These are phyloP conservation scores for Gallinago media DNA, from an alignment of 2,113 vertebrate genomes.

Conservation along the genomic window DNA sequence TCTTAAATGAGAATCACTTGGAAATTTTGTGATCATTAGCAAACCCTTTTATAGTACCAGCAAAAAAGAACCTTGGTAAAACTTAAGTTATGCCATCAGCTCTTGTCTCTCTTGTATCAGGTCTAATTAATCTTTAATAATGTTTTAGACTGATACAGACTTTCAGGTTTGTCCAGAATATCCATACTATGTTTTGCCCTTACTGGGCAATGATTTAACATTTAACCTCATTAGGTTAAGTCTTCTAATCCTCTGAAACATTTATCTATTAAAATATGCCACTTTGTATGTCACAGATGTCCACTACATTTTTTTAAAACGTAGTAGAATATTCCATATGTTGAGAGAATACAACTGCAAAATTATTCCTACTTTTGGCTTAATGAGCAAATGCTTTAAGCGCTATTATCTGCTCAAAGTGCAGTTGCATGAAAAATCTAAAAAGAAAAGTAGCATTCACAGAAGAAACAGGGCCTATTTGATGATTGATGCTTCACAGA, in stretches of 20 bases:
- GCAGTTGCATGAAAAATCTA: not conserved
- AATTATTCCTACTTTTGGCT: not conserved
- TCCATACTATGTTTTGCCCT: not conserved
- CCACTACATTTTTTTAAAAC: not conserved
- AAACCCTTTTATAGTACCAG: not conserved
- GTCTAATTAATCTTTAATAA: not conserved
- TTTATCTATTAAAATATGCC: not conserved
- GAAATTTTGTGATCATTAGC: not conserved
- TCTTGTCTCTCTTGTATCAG: not conserved
- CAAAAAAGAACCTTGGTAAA: not conserved
- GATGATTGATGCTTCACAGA: conserved; percentile 5
- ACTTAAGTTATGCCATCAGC: not conserved
- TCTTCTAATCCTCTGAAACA: not conserved
- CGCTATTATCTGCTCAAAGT: not conserved
- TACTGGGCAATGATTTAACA: not conserved
- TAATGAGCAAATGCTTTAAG: conserved; percentile 23
- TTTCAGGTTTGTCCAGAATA: not conserved
- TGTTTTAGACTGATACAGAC: not conserved
- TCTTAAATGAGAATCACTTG: not conserved
- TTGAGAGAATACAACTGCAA: not conserved
- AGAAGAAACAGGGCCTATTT: not conserved
- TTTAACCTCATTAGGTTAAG: not conserved
- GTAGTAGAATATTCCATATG: not conserved
- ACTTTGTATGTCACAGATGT: not conserved
- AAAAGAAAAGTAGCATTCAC: not conserved